phyloP scores from a whole-genome alignment of 2,113 vertebrate species.

The Hypomesus transpacificus region DNA sequence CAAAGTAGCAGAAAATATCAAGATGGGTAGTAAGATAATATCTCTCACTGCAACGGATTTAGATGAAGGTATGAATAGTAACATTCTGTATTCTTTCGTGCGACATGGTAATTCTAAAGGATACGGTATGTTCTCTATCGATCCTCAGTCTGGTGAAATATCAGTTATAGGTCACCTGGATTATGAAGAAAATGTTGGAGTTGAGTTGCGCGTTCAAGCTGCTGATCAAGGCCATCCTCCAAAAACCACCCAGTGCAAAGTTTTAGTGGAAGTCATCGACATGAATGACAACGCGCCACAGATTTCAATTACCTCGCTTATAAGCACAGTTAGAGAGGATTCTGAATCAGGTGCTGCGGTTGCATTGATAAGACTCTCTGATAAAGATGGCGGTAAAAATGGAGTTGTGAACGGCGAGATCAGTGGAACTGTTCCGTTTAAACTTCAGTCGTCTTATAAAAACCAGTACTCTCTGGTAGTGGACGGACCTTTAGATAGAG shows the following conservation, averaged over 20 bases:
- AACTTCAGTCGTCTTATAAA: no score
- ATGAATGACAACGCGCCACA: no score
- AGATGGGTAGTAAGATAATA: slow-evolving; percentile 41
- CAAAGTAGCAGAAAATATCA: slow-evolving; percentile 53
- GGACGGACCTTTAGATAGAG: no score
- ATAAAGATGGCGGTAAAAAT: no score
- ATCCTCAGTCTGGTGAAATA: slow-evolving; percentile 71
- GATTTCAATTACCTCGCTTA: no score
- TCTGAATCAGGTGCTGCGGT: no score
- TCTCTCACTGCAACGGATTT: slow-evolving; percentile 60
- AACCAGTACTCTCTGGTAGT: no score
- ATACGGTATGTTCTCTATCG: slow-evolving; percentile 65
- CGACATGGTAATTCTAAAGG: slow-evolving; percentile 69
- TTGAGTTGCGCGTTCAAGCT: slow-evolving; percentile 62
- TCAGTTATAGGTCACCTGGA: slow-evolving; percentile 65
- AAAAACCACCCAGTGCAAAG: slow-evolving; percentile 50
- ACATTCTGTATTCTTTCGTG: slow-evolving; percentile 64
- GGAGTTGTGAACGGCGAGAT: no score
- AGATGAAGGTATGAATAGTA: slow-evolving; percentile 66
- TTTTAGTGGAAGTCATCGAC: slow-evolving; percentile 62
- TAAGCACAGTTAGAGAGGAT: no score
- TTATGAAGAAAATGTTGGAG: slow-evolving; percentile 62
- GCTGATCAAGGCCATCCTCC: slow-evolving; percentile 48
- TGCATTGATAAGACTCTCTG: no score
- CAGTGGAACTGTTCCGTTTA: no score